Evolutionary conservation across 2,113 vertebrate genomes (phyloP).

Genomic region (Chamaea fasciata): DNA sequence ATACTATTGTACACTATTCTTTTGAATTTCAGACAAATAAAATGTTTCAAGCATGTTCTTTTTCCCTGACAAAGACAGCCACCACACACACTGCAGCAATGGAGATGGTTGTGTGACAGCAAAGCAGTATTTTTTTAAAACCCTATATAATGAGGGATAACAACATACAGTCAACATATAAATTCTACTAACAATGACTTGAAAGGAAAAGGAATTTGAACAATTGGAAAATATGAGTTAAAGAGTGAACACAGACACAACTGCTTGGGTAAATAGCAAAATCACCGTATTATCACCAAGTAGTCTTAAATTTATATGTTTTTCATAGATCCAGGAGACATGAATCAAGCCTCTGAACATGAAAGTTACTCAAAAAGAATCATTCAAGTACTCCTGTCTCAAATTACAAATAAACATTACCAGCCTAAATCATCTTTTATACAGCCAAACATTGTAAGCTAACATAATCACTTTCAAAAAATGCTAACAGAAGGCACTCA

Average conservation of each 20-base stretch:
- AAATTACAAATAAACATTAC: background rate
- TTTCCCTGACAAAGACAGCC: background rate
- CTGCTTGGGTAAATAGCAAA: background rate
- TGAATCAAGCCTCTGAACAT: background rate
- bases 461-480: background rate
- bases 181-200: background rate
- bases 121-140: background rate
- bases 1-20: background rate
- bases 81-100: background rate
- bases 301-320: background rate
- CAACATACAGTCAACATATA: background rate
- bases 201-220: background rate
- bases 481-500: background rate
- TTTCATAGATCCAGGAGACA: background rate
- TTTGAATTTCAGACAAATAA: slow-evolving; percentile 10
- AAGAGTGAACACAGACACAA: background rate
- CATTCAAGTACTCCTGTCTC: background rate
- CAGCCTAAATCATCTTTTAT: background rate
- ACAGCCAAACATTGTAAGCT: background rate
- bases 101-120: background rate
- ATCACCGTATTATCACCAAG: background rate
- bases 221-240: background rate
- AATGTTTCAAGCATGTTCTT: background rate
- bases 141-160: background rate
- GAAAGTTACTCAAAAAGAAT: background rate